Evolutionary conservation across 1,140 invertebrate genomes (phyloP).

Genomic region (Drosophila insularis): DNA sequence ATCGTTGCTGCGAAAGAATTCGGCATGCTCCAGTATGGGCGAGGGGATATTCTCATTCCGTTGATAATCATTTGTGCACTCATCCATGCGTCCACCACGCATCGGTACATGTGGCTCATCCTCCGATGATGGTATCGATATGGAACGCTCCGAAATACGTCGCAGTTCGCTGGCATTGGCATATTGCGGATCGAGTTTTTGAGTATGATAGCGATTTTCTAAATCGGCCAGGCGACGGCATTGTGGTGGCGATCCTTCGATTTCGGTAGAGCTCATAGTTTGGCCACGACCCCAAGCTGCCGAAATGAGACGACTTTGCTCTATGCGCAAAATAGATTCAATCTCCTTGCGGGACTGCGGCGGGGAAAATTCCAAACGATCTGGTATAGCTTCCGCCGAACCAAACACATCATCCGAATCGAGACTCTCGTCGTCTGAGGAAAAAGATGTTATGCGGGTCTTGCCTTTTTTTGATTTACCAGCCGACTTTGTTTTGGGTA

Average conservation of each 20-base stretch:
- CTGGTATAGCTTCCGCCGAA: constrained; percentile 87
- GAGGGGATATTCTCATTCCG: constrained; percentile 85
- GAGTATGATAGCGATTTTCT: constrained; percentile 85
- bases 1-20: constrained; percentile 85
- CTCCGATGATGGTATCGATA: constrained; percentile 88
- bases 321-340: constrained; percentile 87
- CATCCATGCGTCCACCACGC: constrained; percentile 74
- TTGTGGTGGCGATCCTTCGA: constrained; percentile 87
- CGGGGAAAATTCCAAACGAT: constrained; percentile 87
- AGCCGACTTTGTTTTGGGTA: constrained; percentile 75
- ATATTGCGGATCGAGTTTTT: constrained; percentile 85
- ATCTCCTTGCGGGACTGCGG: constrained; percentile 88
- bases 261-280: constrained; percentile 89
- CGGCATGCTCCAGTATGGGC: constrained; percentile 85
- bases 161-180: constrained; percentile 85
- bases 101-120: constrained; percentile 84
- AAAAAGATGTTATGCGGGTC: constrained; percentile 88
- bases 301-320: constrained; percentile 87
- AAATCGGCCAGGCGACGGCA: constrained; percentile 85
- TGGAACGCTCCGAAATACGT: constrained; percentile 87
- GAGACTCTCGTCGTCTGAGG: constrained; percentile 88
- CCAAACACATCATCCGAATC: constrained; percentile 89
- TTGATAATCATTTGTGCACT: constrained; percentile 85
- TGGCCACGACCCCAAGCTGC: constrained; percentile 87
- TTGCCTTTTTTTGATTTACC: constrained; percentile 84